These are phyloP conservation scores for Ceratosolen fusciceps DNA, from an alignment of 1,140 invertebrate genomes.

Conservation along the genomic window DNA sequence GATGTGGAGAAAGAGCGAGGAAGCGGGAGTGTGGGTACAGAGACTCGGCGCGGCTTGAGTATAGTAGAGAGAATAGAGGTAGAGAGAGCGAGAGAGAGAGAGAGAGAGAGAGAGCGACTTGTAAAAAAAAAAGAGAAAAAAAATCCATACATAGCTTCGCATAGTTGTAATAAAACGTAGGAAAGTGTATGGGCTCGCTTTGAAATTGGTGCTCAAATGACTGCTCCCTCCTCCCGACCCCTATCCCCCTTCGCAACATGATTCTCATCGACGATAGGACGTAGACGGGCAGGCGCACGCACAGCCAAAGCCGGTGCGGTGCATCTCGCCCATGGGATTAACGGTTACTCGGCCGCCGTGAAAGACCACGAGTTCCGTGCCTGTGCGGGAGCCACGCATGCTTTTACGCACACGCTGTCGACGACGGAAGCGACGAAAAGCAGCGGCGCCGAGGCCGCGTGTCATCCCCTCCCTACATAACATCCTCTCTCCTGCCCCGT, in stretches of 20 bases:
- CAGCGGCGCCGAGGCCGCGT: too few species aligned
- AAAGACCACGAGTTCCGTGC: not conserved
- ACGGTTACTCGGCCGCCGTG: slow-evolving; percentile 31
- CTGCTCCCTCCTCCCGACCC: not conserved
- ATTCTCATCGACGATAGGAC: not conserved
- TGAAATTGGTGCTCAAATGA: slow-evolving; percentile 1
- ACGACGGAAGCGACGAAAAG: too few species aligned
- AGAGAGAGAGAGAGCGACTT: not conserved
- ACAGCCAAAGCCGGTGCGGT: not conserved
- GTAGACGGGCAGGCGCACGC: not conserved
- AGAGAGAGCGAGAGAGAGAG: not conserved
- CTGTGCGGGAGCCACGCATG: not conserved
- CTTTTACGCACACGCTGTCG: not conserved
- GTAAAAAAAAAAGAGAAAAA: not conserved
- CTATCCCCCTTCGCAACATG: not conserved
- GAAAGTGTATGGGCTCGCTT: not conserved
- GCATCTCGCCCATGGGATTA: not conserved
- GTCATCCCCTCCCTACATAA: too few species aligned
- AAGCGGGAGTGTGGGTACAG: too few species aligned
- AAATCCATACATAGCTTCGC: not conserved
- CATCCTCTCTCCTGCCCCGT: too few species aligned
- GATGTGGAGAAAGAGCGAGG: not conserved
- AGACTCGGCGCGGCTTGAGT: too few species aligned
- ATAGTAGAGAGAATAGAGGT: not conserved
- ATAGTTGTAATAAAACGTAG: not conserved